phyloP scores from a whole-genome alignment of 1,140 invertebrate species.

The Ceratitis capitata region DNA sequence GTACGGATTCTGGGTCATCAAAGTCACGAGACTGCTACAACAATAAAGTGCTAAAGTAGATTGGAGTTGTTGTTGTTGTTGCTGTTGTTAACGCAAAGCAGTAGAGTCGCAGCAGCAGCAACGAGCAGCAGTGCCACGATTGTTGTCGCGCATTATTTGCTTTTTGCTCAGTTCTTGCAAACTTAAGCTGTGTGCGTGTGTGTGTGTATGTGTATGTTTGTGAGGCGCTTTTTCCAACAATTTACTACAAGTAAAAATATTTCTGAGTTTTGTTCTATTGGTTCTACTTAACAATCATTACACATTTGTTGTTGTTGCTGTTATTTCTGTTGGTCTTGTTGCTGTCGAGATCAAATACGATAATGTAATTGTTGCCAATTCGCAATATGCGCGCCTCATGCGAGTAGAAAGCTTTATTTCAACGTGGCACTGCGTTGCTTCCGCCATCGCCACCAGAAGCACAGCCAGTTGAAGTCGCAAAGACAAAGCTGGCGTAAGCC shows the following conservation, averaged over 20 bases:
- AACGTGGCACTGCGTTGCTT: neutral
- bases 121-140: neutral
- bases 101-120: neutral
- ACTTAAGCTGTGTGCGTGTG: too few species aligned
- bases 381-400: neutral
- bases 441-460: too few species aligned
- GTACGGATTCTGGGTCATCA: conserved; percentile 36
- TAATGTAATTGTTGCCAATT: conserved; percentile 39
- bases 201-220: too few species aligned
- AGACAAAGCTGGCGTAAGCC: too few species aligned
- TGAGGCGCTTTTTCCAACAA: neutral
- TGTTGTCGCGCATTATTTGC: neutral
- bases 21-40: conserved; percentile 33
- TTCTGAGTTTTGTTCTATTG: conserved; percentile 26
- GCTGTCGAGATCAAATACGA: conserved; percentile 26
- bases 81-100: neutral
- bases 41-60: too few species aligned
- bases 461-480: too few species aligned
- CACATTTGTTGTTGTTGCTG: neutral
- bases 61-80: too few species aligned
- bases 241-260: conserved; percentile 30
- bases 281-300: conserved; percentile 32
- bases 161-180: too few species aligned
- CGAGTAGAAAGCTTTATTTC: conserved; percentile 4
- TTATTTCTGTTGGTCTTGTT: neutral